These are phyloP conservation scores for Acropternis orthonyx DNA, from an alignment of 2,797 vertebrate species.

Conservation along the genomic window DNA sequence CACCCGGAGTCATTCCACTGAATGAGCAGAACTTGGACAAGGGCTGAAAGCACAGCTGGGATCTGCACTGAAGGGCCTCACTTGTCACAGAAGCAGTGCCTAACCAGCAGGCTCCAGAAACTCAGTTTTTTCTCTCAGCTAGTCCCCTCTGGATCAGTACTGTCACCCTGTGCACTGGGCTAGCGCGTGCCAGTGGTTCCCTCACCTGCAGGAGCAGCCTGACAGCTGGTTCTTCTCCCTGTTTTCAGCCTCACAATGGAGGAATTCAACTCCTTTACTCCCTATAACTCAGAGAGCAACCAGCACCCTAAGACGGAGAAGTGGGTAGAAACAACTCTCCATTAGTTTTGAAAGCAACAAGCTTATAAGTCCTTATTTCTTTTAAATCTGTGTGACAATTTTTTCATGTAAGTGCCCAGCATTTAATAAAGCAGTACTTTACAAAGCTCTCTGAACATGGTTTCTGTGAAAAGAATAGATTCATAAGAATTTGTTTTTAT, in stretches of 20 bases:
- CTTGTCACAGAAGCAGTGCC: fast-evolving
- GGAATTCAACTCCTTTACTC: fast-evolving
- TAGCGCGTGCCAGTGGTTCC: fast-evolving
- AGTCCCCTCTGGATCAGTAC: fast-evolving
- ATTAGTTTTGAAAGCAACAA: not conserved
- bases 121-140: not conserved
- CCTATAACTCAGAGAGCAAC: not conserved
- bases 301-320: not conserved
- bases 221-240: not conserved
- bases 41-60: not conserved
- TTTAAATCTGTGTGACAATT: not conserved
- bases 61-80: not conserved
- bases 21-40: not conserved
- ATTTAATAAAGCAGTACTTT: not conserved
- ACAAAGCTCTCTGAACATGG: not conserved
- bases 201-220: not conserved
- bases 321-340: not conserved
- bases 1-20: not conserved
- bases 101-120: not conserved
- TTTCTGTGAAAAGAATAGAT: not conserved
- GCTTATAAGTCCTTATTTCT: not conserved
- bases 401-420: not conserved
- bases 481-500: not conserved
- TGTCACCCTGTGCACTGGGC: fast-evolving
- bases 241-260: not conserved